phyloP scores from a whole-genome alignment of 2,888 invertebrate species.

The Campoletis raptor region DNA sequence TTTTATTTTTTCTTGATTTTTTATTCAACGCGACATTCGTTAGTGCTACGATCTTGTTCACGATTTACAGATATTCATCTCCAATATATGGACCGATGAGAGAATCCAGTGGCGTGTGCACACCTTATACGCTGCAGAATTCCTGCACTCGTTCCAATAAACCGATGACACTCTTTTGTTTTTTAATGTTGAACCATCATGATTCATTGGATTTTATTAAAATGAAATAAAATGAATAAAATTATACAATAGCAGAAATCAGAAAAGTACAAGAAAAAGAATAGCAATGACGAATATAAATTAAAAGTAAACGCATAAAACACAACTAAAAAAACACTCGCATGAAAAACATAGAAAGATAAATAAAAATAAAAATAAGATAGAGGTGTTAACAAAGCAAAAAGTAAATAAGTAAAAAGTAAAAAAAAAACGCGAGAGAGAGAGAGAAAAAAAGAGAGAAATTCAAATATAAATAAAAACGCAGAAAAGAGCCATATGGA shows the following conservation, averaged over 20 bases:
- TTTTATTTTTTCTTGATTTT: slow-evolving; percentile 7
- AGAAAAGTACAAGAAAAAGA: no score
- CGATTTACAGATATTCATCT: slow-evolving; percentile 25
- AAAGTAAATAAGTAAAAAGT: no score
- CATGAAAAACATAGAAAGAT: no score
- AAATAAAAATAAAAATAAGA: not conserved
- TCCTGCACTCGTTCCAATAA: slow-evolving; percentile 2
- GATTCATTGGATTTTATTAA: slow-evolving; percentile 38
- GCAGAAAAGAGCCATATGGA: not conserved
- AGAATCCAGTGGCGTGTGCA: slow-evolving; percentile 52
- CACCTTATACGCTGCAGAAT: slow-evolving; percentile 29
- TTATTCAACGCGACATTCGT: slow-evolving; percentile 67
- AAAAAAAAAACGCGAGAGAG: no score
- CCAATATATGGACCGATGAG: slow-evolving; percentile 7
- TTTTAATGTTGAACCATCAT: slow-evolving; percentile 32
- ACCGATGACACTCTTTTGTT: slow-evolving; percentile 35
- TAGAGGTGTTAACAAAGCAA: no score
- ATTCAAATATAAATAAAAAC: not conserved
- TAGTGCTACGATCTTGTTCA: slow-evolving; percentile 56
- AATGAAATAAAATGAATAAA: slow-evolving; percentile 12
- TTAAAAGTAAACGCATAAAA: no score
- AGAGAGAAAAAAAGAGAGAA: no score
- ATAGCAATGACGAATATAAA: no score
- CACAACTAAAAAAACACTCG: no score
- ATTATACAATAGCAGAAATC: no score